A percentile compares a stretch with the other conserved stretches of the same genome.
These are phyloP conservation scores for Caenorhabditis drosophilae DNA, from an alignment of 2,888 invertebrate species.

Conservation along the genomic window DNA sequence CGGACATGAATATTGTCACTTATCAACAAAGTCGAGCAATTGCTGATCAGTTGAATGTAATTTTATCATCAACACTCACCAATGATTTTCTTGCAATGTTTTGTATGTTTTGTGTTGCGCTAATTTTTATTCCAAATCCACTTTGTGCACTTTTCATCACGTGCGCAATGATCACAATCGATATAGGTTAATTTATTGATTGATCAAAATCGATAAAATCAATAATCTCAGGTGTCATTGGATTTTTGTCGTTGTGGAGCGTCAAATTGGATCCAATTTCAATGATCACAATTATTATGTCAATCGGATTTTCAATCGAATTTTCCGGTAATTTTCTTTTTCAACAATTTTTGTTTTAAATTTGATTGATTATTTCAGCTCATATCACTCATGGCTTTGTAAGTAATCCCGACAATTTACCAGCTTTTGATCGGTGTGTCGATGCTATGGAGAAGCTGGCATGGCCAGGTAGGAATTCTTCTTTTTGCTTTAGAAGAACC, in stretches of 20 bases:
- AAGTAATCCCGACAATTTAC: slow-evolving; percentile 76
- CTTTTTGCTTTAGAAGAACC: too few species aligned
- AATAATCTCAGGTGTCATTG: too few species aligned
- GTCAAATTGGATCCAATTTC: slow-evolving; percentile 84
- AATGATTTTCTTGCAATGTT: slow-evolving; percentile 73
- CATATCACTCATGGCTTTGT: slow-evolving; percentile 94
- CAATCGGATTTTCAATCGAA: slow-evolving; percentile 65
- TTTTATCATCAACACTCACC: slow-evolving; percentile 66
- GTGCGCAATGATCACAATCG: slow-evolving; percentile 82
- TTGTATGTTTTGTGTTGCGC: slow-evolving; percentile 91
- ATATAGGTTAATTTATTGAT: too few species aligned
- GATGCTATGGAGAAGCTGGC: slow-evolving; percentile 67
- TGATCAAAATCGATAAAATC: too few species aligned
- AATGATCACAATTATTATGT: slow-evolving; percentile 93
- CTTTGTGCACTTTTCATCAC: slow-evolving; percentile 89
- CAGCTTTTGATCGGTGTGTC: slow-evolving; percentile 76
- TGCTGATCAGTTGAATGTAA: slow-evolving; percentile 68
- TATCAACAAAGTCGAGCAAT: slow-evolving; percentile 66
- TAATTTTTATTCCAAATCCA: slow-evolving; percentile 89
- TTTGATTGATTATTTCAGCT: slow-evolving; percentile 81
- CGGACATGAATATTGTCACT: slow-evolving; percentile 62
- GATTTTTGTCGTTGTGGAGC: slow-evolving; percentile 93
- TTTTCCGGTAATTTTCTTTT: slow-evolving; percentile 34
- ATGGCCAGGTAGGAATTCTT: slow-evolving; percentile 65
- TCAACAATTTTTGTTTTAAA: neutral